Evolutionary conservation across 2,797 vertebrate species (phyloP), one percentile per base, ranked within the genome.

Genomic region (Ateles fusciceps): DNA sequence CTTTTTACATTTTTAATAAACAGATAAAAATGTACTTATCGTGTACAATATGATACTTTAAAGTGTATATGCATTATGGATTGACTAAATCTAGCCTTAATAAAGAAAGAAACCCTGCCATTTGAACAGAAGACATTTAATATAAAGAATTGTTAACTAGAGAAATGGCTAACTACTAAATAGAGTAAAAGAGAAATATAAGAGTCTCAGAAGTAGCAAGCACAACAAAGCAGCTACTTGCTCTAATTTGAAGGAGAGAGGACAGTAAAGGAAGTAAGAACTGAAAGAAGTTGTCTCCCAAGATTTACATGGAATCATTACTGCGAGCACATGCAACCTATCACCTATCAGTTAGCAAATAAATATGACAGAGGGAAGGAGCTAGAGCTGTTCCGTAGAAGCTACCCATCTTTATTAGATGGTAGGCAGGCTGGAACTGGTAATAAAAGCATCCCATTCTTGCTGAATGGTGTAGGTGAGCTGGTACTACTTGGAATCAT

Each of bases 121-220:
- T 86, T 52, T 76, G 36, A 85, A 90, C 87, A 15, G 14, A 13
- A 91, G 89, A 55, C 17, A 42, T 78, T 81, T 91, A 86, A 68
- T 52, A 22, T 59, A 30, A 87, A 89, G 13, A 42, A 74, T 9
- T 33, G 26, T 36, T 59, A 74, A 79, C 44, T 68, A 36, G 1
- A 79, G 46, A 91, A 96, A 74, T 68, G n/a, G 9, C 64, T 83
- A 59, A 78, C 36, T 57, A 72, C 9, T 24, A 48, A 33, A 7
- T 1, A 2, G 15, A 8, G 26, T 83, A 78, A 96, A 85, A 78
- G 46, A 84, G 64, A 95, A 78, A 14, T 81, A n/a, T 72, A 84
- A 74, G 22, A 17, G 11, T 81, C 36, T n/a, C 26, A 83, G 26
- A 83, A 74, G 7, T 52, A 39, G 3, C 30, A 68, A 92, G 7